Conservation (phyloP, 2,797 vertebrate species). For the Acestrorhynchus altus region DNA sequence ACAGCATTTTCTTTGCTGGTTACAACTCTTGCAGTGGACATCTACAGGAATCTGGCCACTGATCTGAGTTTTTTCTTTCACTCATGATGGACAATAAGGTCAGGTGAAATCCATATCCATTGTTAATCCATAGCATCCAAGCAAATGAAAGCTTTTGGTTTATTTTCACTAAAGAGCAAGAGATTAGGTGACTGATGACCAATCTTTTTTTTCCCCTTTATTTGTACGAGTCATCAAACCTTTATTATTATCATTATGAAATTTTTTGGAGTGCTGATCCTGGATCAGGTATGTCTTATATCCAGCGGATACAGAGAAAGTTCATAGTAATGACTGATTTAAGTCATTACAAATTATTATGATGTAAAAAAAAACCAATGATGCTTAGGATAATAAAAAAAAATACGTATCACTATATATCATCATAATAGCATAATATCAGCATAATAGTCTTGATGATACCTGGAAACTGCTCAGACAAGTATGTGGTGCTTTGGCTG, state of each 20-base stretch:
- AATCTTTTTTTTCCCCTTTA: neutral
- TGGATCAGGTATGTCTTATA: no score
- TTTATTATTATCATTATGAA: no score
- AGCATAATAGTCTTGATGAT: no score
- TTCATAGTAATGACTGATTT: no score
- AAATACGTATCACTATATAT: no score
- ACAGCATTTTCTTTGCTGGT: neutral
- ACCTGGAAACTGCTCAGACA: no score
- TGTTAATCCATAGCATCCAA: neutral
- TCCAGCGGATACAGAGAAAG: no score
- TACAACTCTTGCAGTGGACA: neutral
- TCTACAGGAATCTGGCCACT: neutral
- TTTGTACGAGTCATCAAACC: no score
- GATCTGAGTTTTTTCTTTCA: conserved; percentile 11
- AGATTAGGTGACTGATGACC: neutral
- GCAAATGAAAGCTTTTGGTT: neutral
- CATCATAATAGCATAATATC: no score
- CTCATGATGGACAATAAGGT: neutral
- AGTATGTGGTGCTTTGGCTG: neutral
- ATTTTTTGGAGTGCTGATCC: neutral
- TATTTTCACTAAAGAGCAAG: neutral
- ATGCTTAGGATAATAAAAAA: no score
- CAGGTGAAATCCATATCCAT: neutral
- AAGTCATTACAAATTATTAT: no score
- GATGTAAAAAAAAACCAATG: no score